Evolutionary conservation across 2,797 vertebrate species (phyloP), one percentile per base, ranked within the genome.

Genomic region (Tauraco hartlaubi): DNA sequence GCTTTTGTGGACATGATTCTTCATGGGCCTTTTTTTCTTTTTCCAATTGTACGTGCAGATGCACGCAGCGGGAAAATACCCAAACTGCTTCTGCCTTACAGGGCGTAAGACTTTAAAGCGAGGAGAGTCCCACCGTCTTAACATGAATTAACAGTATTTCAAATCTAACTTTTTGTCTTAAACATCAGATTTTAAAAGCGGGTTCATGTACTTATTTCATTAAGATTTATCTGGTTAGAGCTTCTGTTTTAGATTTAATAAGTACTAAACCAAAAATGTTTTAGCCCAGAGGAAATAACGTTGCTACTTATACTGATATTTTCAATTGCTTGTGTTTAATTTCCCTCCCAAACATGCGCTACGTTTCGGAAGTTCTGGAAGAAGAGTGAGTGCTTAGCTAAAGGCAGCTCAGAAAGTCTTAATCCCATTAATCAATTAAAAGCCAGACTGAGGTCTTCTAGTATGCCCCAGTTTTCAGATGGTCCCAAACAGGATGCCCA

Each of bases 401-500:
- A 33, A 52, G 51, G 59, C 63, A 63, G 52, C 64, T 91, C 55
- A 64, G 83, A 39, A 75, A 2, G 37, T 29, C 49, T 35, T 22
- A 31, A 33, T 25, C 61, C 33, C 6, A 0, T 25, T 59, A 54
- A 9, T 52, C 71, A 25, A 2, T 21, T 21, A 31, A 28, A 79
- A 59, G 7, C 6, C 79, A 48, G 48, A 0, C 56, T 9, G 68
- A 49, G 41, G 59, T 39, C 9, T 61, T 35, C 20, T 21, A 7
- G 73, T 17, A 10, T 44, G 23, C 7, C n/a, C 31, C 52, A 5
- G 20, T 11, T 41, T n/a, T 37, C 15, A 4, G 2, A 1, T 9
- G n/a, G n/a, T 5, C 6, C 71, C 22, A 2, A 4, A 9, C 0
- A 5, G 41, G 33, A 3, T 15, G 44, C 44, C n/a, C 7, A 1